Percentiles rank a stretch among this genome's conserved stretches.
Evolutionary conservation across 2,797 vertebrate species (phyloP).

Genomic region (Gallirallus australis): DNA sequence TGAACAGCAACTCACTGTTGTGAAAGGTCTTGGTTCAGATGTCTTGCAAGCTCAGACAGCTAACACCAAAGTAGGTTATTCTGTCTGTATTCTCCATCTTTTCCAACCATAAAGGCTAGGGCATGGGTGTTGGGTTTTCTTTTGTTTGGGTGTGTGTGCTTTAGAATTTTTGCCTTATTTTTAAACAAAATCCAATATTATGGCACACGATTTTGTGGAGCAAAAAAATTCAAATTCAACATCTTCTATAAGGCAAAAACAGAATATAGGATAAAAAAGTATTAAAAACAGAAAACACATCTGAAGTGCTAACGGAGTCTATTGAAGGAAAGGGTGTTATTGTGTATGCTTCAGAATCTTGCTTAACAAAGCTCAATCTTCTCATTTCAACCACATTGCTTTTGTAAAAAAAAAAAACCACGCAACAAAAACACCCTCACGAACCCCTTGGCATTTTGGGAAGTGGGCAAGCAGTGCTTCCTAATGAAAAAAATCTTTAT

Average conservation of each 20-base stretch:
- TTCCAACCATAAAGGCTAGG: neutral
- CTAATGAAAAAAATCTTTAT: neutral
- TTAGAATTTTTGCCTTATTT: neutral
- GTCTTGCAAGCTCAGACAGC: neutral
- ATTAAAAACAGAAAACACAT: neutral
- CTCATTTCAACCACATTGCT: neutral
- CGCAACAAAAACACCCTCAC: neutral
- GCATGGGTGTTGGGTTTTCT: neutral
- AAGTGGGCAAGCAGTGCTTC: neutral
- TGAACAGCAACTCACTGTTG: neutral
- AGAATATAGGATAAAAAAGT: neutral
- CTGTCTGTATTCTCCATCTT: neutral
- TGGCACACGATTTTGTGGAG: neutral
- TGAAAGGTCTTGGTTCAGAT: neutral
- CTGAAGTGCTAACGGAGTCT: neutral
- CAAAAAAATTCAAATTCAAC: neutral
- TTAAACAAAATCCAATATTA: neutral
- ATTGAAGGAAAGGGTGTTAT: neutral
- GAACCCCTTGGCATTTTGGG: neutral
- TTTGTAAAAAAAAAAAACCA: neutral
- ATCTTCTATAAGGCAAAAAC: neutral
- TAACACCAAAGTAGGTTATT: neutral
- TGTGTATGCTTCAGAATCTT: neutral
- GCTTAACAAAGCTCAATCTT: neutral
- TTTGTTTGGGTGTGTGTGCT: neutral